Percentiles rank a stretch among this genome's conserved stretches.
phyloP scores from a whole-genome alignment of 2,113 vertebrate genomes.

The Aptenodytes patagonicus region DNA sequence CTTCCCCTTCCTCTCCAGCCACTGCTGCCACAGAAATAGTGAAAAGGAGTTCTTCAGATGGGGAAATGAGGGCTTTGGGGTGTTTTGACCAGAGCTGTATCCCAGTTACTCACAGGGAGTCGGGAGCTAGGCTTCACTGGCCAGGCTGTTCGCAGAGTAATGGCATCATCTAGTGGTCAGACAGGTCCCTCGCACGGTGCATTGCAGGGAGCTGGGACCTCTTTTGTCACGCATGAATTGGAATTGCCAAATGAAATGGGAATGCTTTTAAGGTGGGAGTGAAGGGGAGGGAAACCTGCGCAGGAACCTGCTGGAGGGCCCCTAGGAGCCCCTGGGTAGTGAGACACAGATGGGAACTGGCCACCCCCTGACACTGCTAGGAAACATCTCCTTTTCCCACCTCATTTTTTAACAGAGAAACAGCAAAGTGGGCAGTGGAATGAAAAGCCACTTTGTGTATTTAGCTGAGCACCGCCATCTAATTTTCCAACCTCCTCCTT shows the following conservation, averaged over 20 bases:
- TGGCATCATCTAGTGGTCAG: conserved; percentile 33
- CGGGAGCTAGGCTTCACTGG: background rate
- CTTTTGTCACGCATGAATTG: background rate
- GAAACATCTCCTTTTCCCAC: background rate
- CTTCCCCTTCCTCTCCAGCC: background rate
- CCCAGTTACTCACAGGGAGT: background rate
- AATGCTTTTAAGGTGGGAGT: background rate
- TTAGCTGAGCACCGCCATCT: background rate
- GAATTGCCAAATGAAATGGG: background rate
- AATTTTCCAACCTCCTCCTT: background rate
- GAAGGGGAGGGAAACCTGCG: fast-evolving
- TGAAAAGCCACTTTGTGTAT: background rate
- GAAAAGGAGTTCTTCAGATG: background rate
- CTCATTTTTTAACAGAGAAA: background rate
- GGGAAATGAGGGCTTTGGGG: background rate
- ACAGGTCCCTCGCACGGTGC: background rate
- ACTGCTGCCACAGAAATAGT: background rate
- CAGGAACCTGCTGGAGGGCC: background rate
- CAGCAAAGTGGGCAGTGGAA: background rate
- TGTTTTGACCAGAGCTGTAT: background rate
- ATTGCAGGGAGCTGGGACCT: fast-evolving
- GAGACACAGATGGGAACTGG: background rate
- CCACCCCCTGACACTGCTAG: background rate
- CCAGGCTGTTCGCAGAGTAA: background rate
- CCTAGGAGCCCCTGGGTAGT: background rate